A percentile compares a stretch with the other conserved stretches of the same genome.
Evolutionary conservation across 2,888 invertebrate genomes (phyloP).

Genomic region (Bimastos eiseni): DNA sequence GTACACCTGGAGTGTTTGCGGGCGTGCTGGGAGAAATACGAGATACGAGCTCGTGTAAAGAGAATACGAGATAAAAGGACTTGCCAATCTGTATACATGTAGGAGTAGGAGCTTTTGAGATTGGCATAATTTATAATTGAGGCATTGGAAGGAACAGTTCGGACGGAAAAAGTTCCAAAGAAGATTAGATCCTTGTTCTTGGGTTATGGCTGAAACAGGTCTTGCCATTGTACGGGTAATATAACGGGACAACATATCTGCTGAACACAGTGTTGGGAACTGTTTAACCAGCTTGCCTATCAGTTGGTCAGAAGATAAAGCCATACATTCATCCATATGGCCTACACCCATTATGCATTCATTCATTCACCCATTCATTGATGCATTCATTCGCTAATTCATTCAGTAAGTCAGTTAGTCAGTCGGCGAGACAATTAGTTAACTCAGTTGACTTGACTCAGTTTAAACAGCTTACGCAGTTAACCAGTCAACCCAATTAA

Average conservation of each 20-base stretch:
- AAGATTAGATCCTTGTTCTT: neutral
- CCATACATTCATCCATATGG: neutral
- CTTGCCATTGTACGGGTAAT: neutral
- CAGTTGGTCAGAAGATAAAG: neutral
- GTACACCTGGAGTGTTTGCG: neutral
- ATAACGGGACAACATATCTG: neutral
- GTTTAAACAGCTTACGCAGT: too few relatives aligned
- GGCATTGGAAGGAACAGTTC: neutral
- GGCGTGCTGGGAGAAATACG: neutral
- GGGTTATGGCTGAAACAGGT: neutral
- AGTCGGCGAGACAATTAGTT: neutral
- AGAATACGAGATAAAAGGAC: neutral
- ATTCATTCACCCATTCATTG: neutral
- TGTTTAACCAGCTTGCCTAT: neutral
- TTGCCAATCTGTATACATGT: neutral
- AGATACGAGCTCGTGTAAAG: neutral
- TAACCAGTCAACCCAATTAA: too few relatives aligned
- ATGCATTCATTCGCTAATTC: neutral
- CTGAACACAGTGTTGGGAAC: neutral
- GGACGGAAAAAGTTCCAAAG: neutral
- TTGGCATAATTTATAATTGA: neutral
- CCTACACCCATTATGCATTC: neutral
- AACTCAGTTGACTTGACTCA: too few relatives aligned
- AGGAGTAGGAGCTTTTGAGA: neutral
- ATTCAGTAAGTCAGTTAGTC: neutral